phyloP scores from a whole-genome alignment of 1,140 invertebrate species.

The Gerris buenoi region DNA sequence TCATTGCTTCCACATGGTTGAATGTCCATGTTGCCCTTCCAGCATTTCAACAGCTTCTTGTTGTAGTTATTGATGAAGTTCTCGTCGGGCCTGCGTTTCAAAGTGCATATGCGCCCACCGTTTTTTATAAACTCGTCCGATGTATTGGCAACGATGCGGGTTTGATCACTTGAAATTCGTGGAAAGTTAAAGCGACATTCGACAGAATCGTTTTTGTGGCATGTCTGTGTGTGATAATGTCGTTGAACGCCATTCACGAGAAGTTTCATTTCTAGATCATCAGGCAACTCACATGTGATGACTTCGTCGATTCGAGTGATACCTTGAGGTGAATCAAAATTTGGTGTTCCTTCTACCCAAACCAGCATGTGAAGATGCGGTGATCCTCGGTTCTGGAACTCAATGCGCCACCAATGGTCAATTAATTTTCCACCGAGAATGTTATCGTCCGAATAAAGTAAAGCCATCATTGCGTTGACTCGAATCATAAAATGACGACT shows the following conservation, averaged over 20 bases:
- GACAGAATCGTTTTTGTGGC: slow-evolving; percentile 18
- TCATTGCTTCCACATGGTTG: slow-evolving; percentile 27
- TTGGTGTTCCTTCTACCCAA: slow-evolving; percentile 30
- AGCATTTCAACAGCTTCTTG: slow-evolving; percentile 22
- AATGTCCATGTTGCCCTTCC: slow-evolving; percentile 28
- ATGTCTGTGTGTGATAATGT: slow-evolving; percentile 15
- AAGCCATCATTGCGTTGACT: slow-evolving; percentile 6
- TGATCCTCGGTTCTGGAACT: slow-evolving; percentile 32
- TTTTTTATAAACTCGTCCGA: slow-evolving; percentile 17
- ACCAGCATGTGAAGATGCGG: slow-evolving; percentile 31
- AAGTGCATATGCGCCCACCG: slow-evolving; percentile 13
- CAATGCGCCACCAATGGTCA: slow-evolving; percentile 26
- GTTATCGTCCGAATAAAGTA: slow-evolving; percentile 2
- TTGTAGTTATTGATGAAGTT: slow-evolving; percentile 26
- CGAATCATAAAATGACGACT: slow-evolving; percentile 6
- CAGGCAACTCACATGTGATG: slow-evolving; percentile 12
- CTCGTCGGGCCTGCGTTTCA: slow-evolving; percentile 12
- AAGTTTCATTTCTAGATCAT: slow-evolving; percentile 9
- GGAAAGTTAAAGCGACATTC: too few species aligned
- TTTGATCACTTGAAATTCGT: too few species aligned
- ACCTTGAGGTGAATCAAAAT: slow-evolving; percentile 24
- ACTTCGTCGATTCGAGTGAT: slow-evolving; percentile 18
- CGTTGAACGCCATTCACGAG: slow-evolving; percentile 16
- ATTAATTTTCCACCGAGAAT: slow-evolving; percentile 17
- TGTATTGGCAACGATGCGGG: too few species aligned